Evolutionary conservation across 2,888 invertebrate species (phyloP).

Genomic region (Sericinus montela): DNA sequence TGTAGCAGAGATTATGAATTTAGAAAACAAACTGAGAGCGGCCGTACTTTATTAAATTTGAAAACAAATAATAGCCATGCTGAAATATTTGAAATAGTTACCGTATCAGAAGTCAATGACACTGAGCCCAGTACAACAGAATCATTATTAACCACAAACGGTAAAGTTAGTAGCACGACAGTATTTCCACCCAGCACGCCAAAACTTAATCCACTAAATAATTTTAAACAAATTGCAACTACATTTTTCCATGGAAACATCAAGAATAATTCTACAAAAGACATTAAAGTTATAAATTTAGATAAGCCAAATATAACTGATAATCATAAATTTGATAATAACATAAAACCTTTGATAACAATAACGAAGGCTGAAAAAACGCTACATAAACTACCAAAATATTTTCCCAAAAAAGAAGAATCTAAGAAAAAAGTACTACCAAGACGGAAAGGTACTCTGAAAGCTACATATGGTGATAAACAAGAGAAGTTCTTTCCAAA

Average conservation of each 20-base stretch:
- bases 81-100: conserved; percentile 22
- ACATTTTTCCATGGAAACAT: not conserved
- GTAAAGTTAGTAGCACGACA: conserved; percentile 18
- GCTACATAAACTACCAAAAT: conserved; percentile 51
- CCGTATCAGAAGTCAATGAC: conserved; percentile 18
- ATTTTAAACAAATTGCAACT: conserved; percentile 10
- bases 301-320: conserved; percentile 25
- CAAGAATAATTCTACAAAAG: not conserved
- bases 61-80: conserved; percentile 20
- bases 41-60: conserved; percentile 19
- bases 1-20: conserved; percentile 69
- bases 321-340: conserved; percentile 44
- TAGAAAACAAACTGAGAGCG: conserved; percentile 40
- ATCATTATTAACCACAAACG: conserved; percentile 19
- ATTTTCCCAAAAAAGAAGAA: conserved; percentile 48
- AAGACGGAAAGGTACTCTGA: conserved; percentile 68
- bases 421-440: conserved; percentile 57
- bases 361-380: conserved; percentile 52
- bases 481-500: conserved; percentile 58
- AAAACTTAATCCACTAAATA: conserved; percentile 12
- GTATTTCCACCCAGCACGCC: conserved; percentile 6
- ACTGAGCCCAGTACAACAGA: conserved; percentile 16
- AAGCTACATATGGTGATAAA: conserved; percentile 74
- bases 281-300: not conserved
- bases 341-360: conserved; percentile 43